Evolutionary conservation across 2,797 vertebrate genomes (phyloP), one percentile per base, ranked within the genome.

Genomic region (Cossypha heuglini): DNA sequence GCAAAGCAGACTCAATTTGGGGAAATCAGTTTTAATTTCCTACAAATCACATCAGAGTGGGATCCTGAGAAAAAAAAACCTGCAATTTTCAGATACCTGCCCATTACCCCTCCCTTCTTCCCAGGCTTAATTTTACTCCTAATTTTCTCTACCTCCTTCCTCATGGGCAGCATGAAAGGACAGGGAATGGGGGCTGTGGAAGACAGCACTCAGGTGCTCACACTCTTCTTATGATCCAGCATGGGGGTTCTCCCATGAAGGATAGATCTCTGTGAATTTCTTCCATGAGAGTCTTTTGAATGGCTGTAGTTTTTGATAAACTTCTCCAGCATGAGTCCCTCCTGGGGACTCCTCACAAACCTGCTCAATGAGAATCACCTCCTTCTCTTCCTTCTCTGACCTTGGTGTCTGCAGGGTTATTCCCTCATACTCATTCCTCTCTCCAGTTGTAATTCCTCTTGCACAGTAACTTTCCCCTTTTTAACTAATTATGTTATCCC

Each of bases 151-250:
- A 16, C 25, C 6, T 83, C 25, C 38, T 64, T 71, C 29, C 37
- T 71, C 14, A 29, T 19, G 7, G 51, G 28, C 37, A 33, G 13
- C 20, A 18, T 9, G 1, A 1, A 64, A 33, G 14, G 22, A 48
- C 0, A 1, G 33, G 28, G 17, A 46, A 57, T 26, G 33, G 42
- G 21, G 13, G 1, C 12, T 31, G 10, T 11, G 8, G 11, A 19
- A 10, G 18, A 43, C 42, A 43, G 42, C 42, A 42, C 9, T 42
- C 17, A 42, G 40, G 7, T 38, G 9, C 16, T 52, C 29, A 29
- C 5, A 17, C 13, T 46, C 40, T 38, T 61, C 24, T 5, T 20
- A 7, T 59, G 46, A 68, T 61, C 9, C 33, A 45, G 29, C 29
- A 61, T 14, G 38, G 40, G 25, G 13, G 33, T 11, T 16, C 29